Evolutionary conservation across 2,113 vertebrate species (phyloP).

Genomic region (Perognathus longimembris): DNA sequence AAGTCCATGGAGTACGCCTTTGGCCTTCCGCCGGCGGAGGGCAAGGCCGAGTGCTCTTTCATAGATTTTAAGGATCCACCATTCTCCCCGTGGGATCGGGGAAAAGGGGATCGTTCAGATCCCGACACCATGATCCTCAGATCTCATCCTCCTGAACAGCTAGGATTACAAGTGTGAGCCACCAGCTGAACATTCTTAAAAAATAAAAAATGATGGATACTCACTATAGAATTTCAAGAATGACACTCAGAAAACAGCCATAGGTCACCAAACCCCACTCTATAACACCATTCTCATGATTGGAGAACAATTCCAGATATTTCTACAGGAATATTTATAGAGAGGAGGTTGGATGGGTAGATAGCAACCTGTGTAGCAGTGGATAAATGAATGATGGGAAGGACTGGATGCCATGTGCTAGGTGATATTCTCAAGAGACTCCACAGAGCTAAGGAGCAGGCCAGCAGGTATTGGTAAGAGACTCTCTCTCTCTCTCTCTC

Average conservation of each 20-base stretch:
- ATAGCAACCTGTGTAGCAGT: background rate
- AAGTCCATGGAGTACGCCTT: too few relatives aligned
- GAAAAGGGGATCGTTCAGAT: too few relatives aligned
- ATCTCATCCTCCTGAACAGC: too few relatives aligned
- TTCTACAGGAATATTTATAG: background rate
- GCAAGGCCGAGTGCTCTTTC: too few relatives aligned
- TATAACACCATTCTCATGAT: background rate
- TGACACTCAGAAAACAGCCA: background rate
- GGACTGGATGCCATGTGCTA: background rate
- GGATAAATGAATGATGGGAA: background rate
- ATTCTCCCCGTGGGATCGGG: too few relatives aligned
- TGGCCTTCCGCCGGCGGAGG: too few relatives aligned
- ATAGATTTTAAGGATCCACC: too few relatives aligned
- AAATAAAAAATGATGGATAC: background rate
- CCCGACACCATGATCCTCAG: too few relatives aligned
- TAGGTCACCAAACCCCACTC: background rate
- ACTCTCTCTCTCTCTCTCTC: background rate
- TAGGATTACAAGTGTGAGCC: too few relatives aligned
- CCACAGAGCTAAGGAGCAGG: background rate
- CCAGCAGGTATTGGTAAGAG: background rate
- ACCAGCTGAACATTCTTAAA: background rate
- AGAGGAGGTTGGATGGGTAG: too few relatives aligned
- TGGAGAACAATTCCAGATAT: background rate
- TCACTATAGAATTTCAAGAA: background rate
- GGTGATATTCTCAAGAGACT: background rate